Evolutionary conservation across 2,888 invertebrate species (phyloP).

Genomic region (Andrena hattorfiana): DNA sequence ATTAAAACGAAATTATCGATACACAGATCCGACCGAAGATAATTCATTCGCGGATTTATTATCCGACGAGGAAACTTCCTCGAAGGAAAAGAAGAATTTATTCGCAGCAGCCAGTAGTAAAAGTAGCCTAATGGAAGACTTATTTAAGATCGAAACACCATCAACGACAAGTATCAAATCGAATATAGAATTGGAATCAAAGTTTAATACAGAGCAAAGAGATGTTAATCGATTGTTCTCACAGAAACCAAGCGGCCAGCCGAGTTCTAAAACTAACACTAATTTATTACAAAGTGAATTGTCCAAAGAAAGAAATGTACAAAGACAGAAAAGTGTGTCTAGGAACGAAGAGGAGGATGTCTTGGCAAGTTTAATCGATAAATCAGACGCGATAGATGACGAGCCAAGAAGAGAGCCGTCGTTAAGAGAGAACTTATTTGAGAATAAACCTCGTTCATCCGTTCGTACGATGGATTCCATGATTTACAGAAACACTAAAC

Average conservation of each 20-base stretch:
- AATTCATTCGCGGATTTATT: conserved; percentile 74
- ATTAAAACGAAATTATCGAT: conserved; percentile 16
- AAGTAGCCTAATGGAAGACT: conserved; percentile 72
- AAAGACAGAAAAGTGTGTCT: conserved; percentile 23
- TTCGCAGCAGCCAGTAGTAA: conserved; percentile 57
- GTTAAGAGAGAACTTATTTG: conserved; percentile 79
- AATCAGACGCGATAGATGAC: conserved; percentile 52
- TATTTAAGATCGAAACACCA: conserved; percentile 76
- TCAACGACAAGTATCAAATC: conserved; percentile 52
- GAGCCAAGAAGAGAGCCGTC: conserved; percentile 74
- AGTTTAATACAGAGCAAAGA: conserved; percentile 6
- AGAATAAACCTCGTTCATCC: conserved; percentile 60
- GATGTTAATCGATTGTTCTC: conserved; percentile 30
- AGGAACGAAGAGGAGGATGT: conserved; percentile 59
- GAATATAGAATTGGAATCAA: conserved; percentile 25
- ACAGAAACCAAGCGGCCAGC: conserved; percentile 36
- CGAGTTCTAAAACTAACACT: conserved; percentile 42
- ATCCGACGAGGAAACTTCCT: conserved; percentile 70
- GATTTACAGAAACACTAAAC: conserved; percentile 44
- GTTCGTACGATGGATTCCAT: conserved; percentile 29
- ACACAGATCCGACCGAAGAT: conserved; percentile 61
- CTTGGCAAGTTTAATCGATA: conserved; percentile 54
- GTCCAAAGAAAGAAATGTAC: conserved; percentile 24
- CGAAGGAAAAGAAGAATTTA: conserved; percentile 56
- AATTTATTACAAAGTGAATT: conserved; percentile 26